Percentiles rank a stretch among this genome's conserved stretches.
Evolutionary conservation across 2,797 vertebrate genomes (phyloP).

Genomic region (Dendrocincla tyrannina): DNA sequence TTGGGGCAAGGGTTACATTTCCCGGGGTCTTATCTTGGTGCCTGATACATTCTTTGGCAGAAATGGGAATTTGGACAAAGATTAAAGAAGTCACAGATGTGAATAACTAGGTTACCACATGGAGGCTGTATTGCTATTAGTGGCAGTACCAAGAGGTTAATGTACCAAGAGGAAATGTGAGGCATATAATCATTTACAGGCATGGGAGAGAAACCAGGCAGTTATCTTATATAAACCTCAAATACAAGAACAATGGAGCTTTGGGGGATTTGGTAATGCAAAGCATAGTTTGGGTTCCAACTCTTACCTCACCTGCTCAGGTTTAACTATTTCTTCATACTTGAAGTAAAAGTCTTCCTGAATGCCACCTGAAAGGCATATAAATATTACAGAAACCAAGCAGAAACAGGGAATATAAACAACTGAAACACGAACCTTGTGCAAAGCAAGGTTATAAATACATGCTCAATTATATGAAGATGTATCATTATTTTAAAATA

Average conservation of each 20-base stretch:
- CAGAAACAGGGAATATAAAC: background rate
- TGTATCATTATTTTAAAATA: background rate
- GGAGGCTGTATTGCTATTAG: background rate
- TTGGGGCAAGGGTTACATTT: constrained; percentile 31
- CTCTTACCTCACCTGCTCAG: constrained; percentile 20
- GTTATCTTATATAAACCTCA: background rate
- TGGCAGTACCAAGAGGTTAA: background rate
- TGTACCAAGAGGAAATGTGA: background rate
- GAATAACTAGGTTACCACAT: constrained; percentile 11
- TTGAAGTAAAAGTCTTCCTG: background rate
- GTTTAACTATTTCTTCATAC: background rate
- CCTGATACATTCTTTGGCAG: constrained; percentile 23
- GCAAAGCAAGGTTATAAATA: background rate
- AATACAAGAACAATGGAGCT: background rate
- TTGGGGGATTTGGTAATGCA: background rate
- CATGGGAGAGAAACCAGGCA: background rate
- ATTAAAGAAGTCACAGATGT: constrained; percentile 8
- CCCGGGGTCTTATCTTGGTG: constrained; percentile 8
- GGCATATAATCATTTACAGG: constrained; percentile 37
- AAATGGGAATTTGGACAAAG: constrained; percentile 32
- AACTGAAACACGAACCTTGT: background rate
- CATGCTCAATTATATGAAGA: background rate
- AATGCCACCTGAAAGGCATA: background rate
- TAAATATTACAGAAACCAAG: background rate
- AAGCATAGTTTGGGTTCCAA: background rate